Percentiles rank a stretch among this genome's conserved stretches.
Conservation (phyloP, 2,888 invertebrate species). For the Chrysina gloriosa region DNA sequence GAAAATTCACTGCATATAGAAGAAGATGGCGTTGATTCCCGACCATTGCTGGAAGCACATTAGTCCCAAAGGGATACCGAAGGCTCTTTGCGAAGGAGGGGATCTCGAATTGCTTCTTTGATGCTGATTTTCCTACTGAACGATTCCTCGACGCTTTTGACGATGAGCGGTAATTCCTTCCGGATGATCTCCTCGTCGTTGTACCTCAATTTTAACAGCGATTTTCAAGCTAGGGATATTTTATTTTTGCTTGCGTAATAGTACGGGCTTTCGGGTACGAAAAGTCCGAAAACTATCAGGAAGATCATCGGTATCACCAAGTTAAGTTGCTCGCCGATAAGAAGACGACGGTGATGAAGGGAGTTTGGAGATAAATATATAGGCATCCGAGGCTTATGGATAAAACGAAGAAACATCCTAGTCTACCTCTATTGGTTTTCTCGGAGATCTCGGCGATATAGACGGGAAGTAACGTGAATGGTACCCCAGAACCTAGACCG, state of each 20-base stretch:
- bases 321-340: slow-evolving; percentile 75
- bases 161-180: slow-evolving; percentile 68
- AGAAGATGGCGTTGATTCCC: slow-evolving; percentile 81
- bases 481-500: slow-evolving; percentile 67
- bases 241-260: slow-evolving; percentile 71
- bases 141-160: slow-evolving; percentile 56
- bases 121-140: slow-evolving; percentile 56
- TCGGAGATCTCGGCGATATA: slow-evolving; percentile 89
- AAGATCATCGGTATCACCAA: too few relatives aligned
- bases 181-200: slow-evolving; percentile 69
- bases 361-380: slow-evolving; percentile 76
- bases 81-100: slow-evolving; percentile 61
- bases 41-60: slow-evolving; percentile 59
- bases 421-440: slow-evolving; percentile 81
- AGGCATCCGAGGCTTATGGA: slow-evolving; percentile 77
- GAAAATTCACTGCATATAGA: slow-evolving; percentile 81
- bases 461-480: slow-evolving; percentile 81
- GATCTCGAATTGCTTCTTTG: slow-evolving; percentile 53
- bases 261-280: slow-evolving; percentile 84
- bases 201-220: slow-evolving; percentile 76
- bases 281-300: slow-evolving; percentile 60
- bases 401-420: slow-evolving; percentile 77
- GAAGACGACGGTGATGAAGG: slow-evolving; percentile 72
- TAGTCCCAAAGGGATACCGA: slow-evolving; percentile 58
- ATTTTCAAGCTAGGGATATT: slow-evolving; percentile 70